phyloP scores from a whole-genome alignment of 1,140 invertebrate genomes.

The Arion vulgaris region DNA sequence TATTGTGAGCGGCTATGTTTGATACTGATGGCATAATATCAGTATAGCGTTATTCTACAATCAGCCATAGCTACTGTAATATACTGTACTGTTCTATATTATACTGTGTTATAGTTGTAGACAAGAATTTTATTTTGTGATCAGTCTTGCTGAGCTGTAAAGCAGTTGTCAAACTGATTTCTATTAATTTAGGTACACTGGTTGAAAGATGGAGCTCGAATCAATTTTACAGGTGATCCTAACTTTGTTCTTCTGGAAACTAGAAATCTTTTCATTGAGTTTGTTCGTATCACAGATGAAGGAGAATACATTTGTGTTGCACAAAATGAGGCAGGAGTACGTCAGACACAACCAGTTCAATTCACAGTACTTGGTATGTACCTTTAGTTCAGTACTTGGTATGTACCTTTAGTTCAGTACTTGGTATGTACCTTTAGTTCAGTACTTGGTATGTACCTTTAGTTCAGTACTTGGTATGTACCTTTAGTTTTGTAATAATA shows the following conservation, averaged over 20 bases:
- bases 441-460: no score
- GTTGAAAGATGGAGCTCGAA: slow-evolving; percentile 31
- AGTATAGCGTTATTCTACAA: no score
- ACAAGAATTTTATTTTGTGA: no score
- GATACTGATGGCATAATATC: no score
- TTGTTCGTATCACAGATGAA: slow-evolving; percentile 25
- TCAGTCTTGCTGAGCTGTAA: no score
- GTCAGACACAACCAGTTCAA: background rate
- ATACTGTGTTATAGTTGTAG: no score
- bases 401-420: background rate
- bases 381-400: background rate
- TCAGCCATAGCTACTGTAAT: no score
- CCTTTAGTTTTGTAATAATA: no score
- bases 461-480: no score
- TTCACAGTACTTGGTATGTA: slow-evolving; percentile 37
- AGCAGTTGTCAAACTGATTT: background rate
- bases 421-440: no score
- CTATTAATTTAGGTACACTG: slow-evolving; percentile 35
- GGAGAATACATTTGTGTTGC: slow-evolving; percentile 43
- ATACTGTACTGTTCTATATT: no score
- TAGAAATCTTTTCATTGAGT: slow-evolving; percentile 32
- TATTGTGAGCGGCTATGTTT: no score
- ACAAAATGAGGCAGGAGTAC: slow-evolving; percentile 29
- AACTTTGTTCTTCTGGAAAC: slow-evolving; percentile 22
- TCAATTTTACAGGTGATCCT: slow-evolving; percentile 23